Evolutionary conservation across 2,113 vertebrate species (phyloP).

Genomic region (Phalacrocorax aristotelis): DNA sequence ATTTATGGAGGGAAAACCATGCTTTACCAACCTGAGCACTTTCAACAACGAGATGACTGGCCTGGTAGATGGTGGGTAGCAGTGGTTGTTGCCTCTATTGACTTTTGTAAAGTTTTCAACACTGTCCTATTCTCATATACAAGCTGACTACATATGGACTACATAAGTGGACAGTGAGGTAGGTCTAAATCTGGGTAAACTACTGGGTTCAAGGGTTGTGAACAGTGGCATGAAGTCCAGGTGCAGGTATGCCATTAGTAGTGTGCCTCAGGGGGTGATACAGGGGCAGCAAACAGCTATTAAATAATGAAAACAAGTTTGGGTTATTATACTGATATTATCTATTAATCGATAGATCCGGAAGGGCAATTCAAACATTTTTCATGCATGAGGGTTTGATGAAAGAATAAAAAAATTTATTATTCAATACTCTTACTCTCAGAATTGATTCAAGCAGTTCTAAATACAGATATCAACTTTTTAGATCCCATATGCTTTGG

Average conservation of each 20-base stretch:
- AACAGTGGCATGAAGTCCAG: not conserved
- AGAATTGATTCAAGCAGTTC: not conserved
- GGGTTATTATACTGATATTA: not conserved
- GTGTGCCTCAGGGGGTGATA: not conserved
- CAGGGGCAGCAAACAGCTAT: fast-evolving
- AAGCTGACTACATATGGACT: fast-evolving
- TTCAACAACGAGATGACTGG: not conserved
- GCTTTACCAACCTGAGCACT: fast-evolving
- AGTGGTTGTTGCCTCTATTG: not conserved
- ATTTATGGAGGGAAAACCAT: not conserved
- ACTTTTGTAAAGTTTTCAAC: not conserved
- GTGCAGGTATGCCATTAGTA: not conserved
- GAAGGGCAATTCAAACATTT: not conserved
- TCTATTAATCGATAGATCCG: not conserved
- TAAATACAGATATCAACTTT: not conserved
- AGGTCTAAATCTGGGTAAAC: not conserved
- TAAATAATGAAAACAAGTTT: not conserved
- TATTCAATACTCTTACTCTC: not conserved
- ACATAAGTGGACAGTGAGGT: fast-evolving
- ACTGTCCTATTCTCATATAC: not conserved
- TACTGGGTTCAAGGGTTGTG: not conserved
- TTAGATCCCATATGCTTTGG: not conserved
- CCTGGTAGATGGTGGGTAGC: not conserved
- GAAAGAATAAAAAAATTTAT: not conserved
- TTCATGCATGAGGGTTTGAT: not conserved